A percentile compares a stretch with the other conserved stretches of the same genome.
Evolutionary conservation across 2,113 vertebrate species (phyloP).

Genomic region (Planiliza haematocheilus): DNA sequence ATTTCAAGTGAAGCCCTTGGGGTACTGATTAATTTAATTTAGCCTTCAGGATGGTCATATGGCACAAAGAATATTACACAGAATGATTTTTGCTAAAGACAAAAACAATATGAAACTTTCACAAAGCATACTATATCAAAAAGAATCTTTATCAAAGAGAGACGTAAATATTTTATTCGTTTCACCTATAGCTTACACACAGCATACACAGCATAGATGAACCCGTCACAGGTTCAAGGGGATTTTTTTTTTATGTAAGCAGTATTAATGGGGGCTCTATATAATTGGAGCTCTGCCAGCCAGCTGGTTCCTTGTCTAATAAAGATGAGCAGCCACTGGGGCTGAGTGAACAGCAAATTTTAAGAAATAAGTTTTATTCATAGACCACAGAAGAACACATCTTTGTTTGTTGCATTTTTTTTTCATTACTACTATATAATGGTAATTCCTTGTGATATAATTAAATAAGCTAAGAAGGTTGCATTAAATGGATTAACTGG

Average conservation of each 20-base stretch:
- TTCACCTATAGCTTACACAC: slow-evolving; percentile 30
- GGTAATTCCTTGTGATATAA: background rate
- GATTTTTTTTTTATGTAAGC: slow-evolving; percentile 1
- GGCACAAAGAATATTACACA: background rate
- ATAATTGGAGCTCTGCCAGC: slow-evolving; percentile 23
- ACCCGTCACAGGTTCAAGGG: slow-evolving; percentile 17
- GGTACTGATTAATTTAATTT: slow-evolving; percentile 12
- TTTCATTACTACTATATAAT: background rate
- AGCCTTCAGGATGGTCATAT: slow-evolving; percentile 7
- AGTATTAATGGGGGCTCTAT: slow-evolving; percentile 17
- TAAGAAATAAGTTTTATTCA: slow-evolving; percentile 2
- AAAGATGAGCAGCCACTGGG: slow-evolving; percentile 19
- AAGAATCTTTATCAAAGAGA: slow-evolving; percentile 57
- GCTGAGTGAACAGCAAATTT: background rate
- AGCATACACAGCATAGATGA: background rate
- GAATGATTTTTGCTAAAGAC: slow-evolving; percentile 7
- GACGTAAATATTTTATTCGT: slow-evolving; percentile 52
- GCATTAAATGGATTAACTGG: background rate
- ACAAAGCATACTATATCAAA: slow-evolving; percentile 63
- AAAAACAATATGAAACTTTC: slow-evolving; percentile 20
- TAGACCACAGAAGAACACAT: background rate
- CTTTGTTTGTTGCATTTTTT: background rate
- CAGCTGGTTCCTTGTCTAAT: slow-evolving; percentile 42
- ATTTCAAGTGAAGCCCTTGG: background rate
- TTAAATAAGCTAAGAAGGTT: background rate